Percentiles rank a stretch among this genome's conserved stretches.
These are phyloP conservation scores for Andrena fulva DNA, from an alignment of 2,888 invertebrate species.

Conservation along the genomic window DNA sequence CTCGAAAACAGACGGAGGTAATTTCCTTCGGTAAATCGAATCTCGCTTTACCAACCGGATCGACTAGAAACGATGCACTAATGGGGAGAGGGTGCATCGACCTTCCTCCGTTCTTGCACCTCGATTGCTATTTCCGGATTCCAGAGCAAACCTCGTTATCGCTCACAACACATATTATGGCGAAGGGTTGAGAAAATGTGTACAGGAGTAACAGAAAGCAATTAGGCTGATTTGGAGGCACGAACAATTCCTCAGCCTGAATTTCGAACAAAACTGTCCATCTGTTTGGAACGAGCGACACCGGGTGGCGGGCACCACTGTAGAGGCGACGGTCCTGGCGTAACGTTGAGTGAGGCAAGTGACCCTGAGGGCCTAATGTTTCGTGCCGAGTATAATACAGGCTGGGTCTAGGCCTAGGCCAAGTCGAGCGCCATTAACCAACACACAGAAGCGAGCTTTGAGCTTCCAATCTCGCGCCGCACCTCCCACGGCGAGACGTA, in stretches of 20 bases:
- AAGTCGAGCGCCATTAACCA: constrained; percentile 41
- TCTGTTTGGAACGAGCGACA: too few species aligned
- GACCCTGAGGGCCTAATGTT: too few species aligned
- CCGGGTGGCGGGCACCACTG: too few species aligned
- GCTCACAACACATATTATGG: too few species aligned
- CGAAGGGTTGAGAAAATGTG: too few species aligned
- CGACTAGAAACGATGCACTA: constrained; percentile 16
- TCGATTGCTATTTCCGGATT: constrained; percentile 15
- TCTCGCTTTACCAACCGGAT: constrained; percentile 25
- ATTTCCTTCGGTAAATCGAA: constrained; percentile 37
- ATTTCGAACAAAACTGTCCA: too few species aligned
- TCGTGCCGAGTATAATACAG: constrained; percentile 11
- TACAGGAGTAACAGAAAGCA: too few species aligned
- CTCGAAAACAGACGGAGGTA: constrained; percentile 27
- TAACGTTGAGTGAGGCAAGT: too few species aligned
- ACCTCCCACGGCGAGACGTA: constrained; percentile 58
- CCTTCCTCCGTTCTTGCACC: not conserved
- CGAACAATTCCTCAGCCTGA: too few species aligned
- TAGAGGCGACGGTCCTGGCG: too few species aligned
- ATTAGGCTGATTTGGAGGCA: too few species aligned
- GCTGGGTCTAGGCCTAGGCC: constrained; percentile 65
- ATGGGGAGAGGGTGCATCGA: not conserved
- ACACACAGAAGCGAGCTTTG: not conserved
- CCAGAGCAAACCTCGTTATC: too few species aligned
- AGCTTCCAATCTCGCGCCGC: constrained; percentile 26